Conservation (phyloP, 2,113 vertebrate genomes). For the Trematocara marginatum region DNA sequence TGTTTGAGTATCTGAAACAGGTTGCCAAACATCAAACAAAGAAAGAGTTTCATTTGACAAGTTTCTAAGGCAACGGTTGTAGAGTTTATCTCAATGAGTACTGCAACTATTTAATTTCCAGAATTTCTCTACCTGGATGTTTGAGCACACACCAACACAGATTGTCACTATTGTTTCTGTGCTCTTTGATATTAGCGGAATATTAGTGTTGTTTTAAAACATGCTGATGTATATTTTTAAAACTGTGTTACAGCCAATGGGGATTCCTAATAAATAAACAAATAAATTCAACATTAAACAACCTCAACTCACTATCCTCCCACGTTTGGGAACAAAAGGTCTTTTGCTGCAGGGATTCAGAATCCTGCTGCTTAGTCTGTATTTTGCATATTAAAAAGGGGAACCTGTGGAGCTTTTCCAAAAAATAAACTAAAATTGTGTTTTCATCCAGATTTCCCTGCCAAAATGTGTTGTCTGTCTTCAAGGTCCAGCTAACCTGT, state of each 20-base stretch:
- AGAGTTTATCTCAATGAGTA: background rate
- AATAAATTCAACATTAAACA: background rate
- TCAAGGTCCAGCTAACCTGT: background rate
- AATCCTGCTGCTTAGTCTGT: background rate
- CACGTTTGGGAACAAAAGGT: background rate
- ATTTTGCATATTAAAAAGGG: background rate
- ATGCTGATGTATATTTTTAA: background rate
- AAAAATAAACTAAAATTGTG: background rate
- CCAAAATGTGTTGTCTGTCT: background rate
- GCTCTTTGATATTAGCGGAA: background rate
- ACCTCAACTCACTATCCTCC: background rate
- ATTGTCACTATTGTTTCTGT: background rate
- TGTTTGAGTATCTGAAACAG: background rate
- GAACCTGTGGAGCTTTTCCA: background rate
- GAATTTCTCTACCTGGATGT: background rate
- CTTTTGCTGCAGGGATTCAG: background rate
- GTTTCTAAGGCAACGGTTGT: accelerated
- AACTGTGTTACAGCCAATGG: background rate
- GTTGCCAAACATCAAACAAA: background rate
- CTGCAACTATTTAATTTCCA: accelerated
- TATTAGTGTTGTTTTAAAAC: background rate
- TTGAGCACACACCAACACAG: background rate
- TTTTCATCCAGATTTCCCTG: background rate
- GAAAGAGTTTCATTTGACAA: background rate
- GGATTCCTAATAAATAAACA: background rate